A percentile compares a stretch with the other conserved stretches of the same genome.
These are phyloP conservation scores for Lobophora halterata DNA, from an alignment of 2,888 invertebrate species.

Conservation along the genomic window DNA sequence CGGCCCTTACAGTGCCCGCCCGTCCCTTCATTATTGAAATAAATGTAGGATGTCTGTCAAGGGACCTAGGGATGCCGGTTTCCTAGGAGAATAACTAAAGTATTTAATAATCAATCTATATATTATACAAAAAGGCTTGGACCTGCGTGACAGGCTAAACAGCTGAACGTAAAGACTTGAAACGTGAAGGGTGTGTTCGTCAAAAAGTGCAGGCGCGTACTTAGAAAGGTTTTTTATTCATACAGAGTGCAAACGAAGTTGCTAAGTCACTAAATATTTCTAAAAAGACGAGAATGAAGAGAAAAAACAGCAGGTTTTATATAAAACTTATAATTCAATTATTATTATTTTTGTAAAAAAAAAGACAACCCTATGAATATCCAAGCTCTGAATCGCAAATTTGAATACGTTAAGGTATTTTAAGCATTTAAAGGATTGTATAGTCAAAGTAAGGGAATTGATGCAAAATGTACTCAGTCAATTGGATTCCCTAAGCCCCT, in stretches of 20 bases:
- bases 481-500: constrained; percentile 11
- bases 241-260: too few species aligned
- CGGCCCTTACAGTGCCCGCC: constrained; percentile 45
- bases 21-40: constrained; percentile 51
- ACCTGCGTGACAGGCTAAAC: too few species aligned
- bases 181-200: too few species aligned
- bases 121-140: too few species aligned
- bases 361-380: constrained; percentile 10
- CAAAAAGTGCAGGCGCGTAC: too few species aligned
- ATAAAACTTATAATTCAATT: too few species aligned
- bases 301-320: too few species aligned
- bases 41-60: constrained; percentile 40
- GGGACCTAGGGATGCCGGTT: constrained; percentile 35
- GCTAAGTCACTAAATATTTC: too few species aligned
- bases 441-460: constrained; percentile 39
- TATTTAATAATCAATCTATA: too few species aligned
- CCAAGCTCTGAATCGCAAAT: constrained; percentile 23
- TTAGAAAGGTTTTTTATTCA: too few species aligned
- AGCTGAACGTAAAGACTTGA: too few species aligned
- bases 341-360: constrained; percentile 7
- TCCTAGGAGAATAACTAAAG: not conserved
- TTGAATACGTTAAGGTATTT: constrained; percentile 47
- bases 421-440: constrained; percentile 47
- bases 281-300: too few species aligned
- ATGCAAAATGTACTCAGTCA: constrained; percentile 13